Evolutionary conservation across 1,140 invertebrate species (phyloP).

Genomic region (Cardiocondyla obscurior): DNA sequence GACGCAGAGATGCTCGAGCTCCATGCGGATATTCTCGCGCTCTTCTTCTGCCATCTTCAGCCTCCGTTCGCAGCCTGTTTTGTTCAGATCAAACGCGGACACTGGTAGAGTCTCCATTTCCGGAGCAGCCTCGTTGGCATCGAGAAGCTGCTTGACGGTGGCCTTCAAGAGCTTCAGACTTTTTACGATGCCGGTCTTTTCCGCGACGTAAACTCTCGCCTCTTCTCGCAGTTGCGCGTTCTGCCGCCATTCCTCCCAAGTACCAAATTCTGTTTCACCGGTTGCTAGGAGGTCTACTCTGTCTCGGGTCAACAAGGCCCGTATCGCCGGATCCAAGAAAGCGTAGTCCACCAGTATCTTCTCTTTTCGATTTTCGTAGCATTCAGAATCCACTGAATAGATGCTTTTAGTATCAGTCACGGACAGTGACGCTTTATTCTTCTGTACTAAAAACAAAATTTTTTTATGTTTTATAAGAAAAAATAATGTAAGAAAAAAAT

Average conservation of each 20-base stretch:
- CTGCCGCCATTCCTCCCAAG: slow-evolving; percentile 76
- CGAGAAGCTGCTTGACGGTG: slow-evolving; percentile 68
- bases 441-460: slow-evolving; percentile 51
- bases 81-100: slow-evolving; percentile 76
- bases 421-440: neutral
- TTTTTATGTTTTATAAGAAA: neutral
- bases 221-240: slow-evolving; percentile 60
- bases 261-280: slow-evolving; percentile 22
- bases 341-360: slow-evolving; percentile 68
- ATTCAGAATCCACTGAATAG: slow-evolving; percentile 14
- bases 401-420: neutral
- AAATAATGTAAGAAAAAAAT: neutral
- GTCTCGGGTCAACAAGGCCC: slow-evolving; percentile 55
- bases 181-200: slow-evolving; percentile 60
- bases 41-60: slow-evolving; percentile 78
- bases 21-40: slow-evolving; percentile 73
- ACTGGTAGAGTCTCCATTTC: slow-evolving; percentile 74
- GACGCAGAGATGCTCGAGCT: slow-evolving; percentile 76
- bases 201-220: slow-evolving; percentile 2
- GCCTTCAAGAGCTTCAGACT: slow-evolving; percentile 71
- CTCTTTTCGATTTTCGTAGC: slow-evolving; percentile 43
- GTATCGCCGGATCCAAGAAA: slow-evolving; percentile 53
- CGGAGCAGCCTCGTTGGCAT: slow-evolving; percentile 75
- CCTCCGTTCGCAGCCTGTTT: slow-evolving; percentile 65
- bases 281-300: slow-evolving; percentile 49